Evolutionary conservation across 2,113 vertebrate species (phyloP).

Genomic region (Mustela nigripes): DNA sequence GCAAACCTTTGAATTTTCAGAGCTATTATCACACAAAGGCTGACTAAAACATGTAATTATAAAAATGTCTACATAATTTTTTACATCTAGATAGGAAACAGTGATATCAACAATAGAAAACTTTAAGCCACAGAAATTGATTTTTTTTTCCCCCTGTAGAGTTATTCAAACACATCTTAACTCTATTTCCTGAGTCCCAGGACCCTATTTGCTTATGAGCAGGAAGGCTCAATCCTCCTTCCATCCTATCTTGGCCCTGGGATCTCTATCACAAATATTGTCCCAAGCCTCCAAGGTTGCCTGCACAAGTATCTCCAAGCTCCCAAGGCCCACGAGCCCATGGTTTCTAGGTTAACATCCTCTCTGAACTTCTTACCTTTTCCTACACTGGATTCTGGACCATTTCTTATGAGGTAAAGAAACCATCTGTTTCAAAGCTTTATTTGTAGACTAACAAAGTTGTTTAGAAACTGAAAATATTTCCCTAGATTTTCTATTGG

Average conservation of each 20-base stretch:
- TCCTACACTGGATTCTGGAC: background rate
- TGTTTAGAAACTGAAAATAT: background rate
- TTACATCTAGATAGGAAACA: slow-evolving; percentile 24
- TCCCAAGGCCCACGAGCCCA: background rate
- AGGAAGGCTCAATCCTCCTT: background rate
- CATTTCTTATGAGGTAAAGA: background rate
- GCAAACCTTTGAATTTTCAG: background rate
- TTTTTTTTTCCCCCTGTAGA: background rate
- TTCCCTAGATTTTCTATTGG: background rate
- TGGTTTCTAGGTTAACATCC: background rate
- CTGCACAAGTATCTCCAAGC: background rate
- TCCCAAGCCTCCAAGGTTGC: background rate
- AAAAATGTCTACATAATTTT: slow-evolving; percentile 1
- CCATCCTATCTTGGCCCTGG: background rate
- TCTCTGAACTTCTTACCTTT: background rate
- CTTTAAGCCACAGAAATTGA: background rate
- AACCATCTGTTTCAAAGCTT: background rate
- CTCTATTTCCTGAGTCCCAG: background rate
- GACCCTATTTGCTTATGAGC: background rate
- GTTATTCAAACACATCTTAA: slow-evolving; percentile 26
- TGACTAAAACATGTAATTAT: slow-evolving; percentile 31
- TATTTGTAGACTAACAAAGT: background rate
- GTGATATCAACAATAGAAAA: background rate
- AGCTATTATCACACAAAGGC: slow-evolving; percentile 41
- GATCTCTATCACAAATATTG: background rate